Percentiles rank a stretch among this genome's conserved stretches.
Evolutionary conservation across 2,888 invertebrate genomes (phyloP).

Genomic region (Ypsolopha scabrella): DNA sequence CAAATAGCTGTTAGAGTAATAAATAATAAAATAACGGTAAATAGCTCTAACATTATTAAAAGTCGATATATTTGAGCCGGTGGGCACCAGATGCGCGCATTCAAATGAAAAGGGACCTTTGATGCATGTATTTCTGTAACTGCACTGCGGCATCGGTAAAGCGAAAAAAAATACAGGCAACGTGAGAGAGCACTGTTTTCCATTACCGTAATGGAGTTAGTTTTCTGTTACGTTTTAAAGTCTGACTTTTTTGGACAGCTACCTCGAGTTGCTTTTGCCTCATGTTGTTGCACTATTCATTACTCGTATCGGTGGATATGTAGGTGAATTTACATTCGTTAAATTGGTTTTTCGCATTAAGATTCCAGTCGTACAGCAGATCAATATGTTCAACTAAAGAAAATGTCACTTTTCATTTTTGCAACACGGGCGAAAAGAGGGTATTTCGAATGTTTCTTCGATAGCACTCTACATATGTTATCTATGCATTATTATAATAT

Average conservation of each 20-base stretch:
- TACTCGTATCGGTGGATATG: neutral
- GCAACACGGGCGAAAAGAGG: too few species aligned
- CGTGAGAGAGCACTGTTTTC: constrained; percentile 54
- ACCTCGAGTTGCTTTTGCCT: constrained; percentile 8
- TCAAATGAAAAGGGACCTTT: constrained; percentile 56
- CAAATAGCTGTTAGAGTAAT: too few species aligned
- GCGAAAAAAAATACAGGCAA: constrained; percentile 28
- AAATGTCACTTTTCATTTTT: neutral
- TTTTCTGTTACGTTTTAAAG: constrained; percentile 46
- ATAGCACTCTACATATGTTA: too few species aligned
- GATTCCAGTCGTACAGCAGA: too few species aligned
- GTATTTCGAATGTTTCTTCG: too few species aligned
- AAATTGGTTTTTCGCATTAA: too few species aligned
- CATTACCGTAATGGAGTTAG: constrained; percentile 60
- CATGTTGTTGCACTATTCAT: constrained; percentile 1
- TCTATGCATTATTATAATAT: too few species aligned
- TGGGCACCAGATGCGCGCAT: constrained; percentile 30
- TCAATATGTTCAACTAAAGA: too few species aligned
- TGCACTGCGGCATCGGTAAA: constrained; percentile 53
- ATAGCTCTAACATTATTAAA: neutral
- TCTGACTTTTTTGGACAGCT: constrained; percentile 25
- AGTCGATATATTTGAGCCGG: constrained; percentile 21
- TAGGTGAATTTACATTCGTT: too few species aligned
- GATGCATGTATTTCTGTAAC: constrained; percentile 58
- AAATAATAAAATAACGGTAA: too few species aligned